These are phyloP conservation scores for Trachemys scripta DNA, from an alignment of 2,113 vertebrate genomes.

Conservation along the genomic window DNA sequence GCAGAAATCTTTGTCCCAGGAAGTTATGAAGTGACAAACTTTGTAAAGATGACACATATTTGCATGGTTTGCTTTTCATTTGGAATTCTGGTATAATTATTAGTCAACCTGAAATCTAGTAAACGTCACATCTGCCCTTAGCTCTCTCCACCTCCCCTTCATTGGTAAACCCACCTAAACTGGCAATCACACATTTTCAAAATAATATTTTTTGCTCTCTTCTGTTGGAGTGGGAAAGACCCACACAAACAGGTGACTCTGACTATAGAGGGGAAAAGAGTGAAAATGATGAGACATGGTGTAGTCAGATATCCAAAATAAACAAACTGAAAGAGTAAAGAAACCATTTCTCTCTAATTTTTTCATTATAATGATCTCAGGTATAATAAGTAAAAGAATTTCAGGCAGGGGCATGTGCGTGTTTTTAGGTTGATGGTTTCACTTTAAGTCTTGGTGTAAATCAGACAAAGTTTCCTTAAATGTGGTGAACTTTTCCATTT, in stretches of 20 bases:
- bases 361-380: not conserved
- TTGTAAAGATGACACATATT: not conserved
- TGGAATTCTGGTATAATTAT: accelerated
- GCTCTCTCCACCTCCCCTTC: not conserved
- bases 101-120: accelerated
- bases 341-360: not conserved
- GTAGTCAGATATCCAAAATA: not conserved
- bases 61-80: accelerated
- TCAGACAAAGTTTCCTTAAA: not conserved
- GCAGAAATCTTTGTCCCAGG: not conserved
- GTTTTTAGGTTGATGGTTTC: not conserved
- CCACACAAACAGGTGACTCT: accelerated
- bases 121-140: accelerated
- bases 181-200: not conserved
- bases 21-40: not conserved
- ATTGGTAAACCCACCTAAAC: not conserved
- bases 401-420: not conserved
- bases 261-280: not conserved
- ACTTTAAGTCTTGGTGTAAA: not conserved
- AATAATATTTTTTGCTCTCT: not conserved
- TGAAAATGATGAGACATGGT: no score
- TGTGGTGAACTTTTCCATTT: not conserved
- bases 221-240: not conserved
- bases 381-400: not conserved
- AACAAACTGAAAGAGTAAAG: not conserved